Conservation (phyloP, 2,888 invertebrate genomes). For the Pyrrhia umbra region DNA sequence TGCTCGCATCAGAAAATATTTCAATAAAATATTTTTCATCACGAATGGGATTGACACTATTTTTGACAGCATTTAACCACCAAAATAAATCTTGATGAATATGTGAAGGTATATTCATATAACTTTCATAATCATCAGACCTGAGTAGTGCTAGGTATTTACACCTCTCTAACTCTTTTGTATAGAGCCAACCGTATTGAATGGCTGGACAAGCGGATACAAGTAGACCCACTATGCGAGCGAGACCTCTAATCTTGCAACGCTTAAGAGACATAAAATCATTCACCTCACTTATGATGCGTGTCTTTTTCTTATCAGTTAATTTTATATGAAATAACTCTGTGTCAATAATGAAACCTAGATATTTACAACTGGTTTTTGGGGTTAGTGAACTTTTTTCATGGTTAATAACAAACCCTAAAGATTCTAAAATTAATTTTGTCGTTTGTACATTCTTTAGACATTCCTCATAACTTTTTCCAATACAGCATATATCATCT, state of each 20-base stretch:
- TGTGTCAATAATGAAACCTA: background rate
- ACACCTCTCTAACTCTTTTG: background rate
- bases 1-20: slow-evolving; percentile 4
- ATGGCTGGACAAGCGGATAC: background rate
- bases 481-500: slow-evolving; percentile 11
- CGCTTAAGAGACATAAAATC: background rate
- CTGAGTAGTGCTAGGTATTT: background rate
- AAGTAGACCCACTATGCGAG: background rate
- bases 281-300: background rate
- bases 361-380: background rate
- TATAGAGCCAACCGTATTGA: background rate
- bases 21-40: too few relatives aligned
- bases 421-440: slow-evolving; percentile 2
- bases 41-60: background rate
- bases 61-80: background rate
- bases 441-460: slow-evolving; percentile 2
- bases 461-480: background rate
- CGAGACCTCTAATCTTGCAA: slow-evolving; percentile 6
- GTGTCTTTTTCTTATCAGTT: background rate
- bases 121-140: background rate
- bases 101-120: background rate
- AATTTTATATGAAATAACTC: too few relatives aligned
- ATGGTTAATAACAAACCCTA: background rate
- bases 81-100: background rate
- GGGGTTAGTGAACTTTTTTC: background rate